phyloP scores from a whole-genome alignment of 1,140 invertebrate species.

The Hypothenemus hampei region DNA sequence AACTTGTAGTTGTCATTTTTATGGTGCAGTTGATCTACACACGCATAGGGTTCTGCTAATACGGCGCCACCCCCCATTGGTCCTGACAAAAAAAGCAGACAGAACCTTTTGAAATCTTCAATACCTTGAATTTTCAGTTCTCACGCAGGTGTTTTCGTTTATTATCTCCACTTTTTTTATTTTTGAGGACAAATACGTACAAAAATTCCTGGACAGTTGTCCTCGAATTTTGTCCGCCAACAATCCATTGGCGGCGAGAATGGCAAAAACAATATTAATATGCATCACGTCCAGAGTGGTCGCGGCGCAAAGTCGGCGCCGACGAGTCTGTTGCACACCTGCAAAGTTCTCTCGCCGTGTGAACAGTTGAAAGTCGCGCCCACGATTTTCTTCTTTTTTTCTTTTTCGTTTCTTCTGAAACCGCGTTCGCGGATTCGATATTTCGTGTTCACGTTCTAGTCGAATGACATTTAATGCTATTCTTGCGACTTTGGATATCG shows the following conservation, averaged over 20 bases:
- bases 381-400: slow-evolving; percentile 19
- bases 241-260: slow-evolving; percentile 3
- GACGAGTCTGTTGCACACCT: slow-evolving; percentile 22
- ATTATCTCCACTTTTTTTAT: too few relatives aligned
- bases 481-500: too few relatives aligned
- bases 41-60: slow-evolving; percentile 6
- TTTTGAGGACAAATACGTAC: too few relatives aligned
- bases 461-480: too few relatives aligned
- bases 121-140: slow-evolving; percentile 16
- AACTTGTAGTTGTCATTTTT: too few relatives aligned
- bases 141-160: too few relatives aligned
- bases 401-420: too few relatives aligned
- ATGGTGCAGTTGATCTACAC: neutral
- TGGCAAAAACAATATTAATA: slow-evolving; percentile 15
- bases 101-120: slow-evolving; percentile 10
- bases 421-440: too few relatives aligned
- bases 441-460: too few relatives aligned
- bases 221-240: too few relatives aligned
- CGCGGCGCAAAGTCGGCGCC: slow-evolving; percentile 13
- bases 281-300: slow-evolving; percentile 17
- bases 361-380: slow-evolving; percentile 26
- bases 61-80: slow-evolving; percentile 18
- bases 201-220: too few relatives aligned
- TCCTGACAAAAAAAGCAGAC: slow-evolving; percentile 19
- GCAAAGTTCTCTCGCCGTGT: slow-evolving; percentile 19